Evolutionary conservation across 53 echinoderm and acorn worm species (phyloP), one percentile per base, ranked within the genome.

Genomic region (Pentamera pediparva): DNA sequence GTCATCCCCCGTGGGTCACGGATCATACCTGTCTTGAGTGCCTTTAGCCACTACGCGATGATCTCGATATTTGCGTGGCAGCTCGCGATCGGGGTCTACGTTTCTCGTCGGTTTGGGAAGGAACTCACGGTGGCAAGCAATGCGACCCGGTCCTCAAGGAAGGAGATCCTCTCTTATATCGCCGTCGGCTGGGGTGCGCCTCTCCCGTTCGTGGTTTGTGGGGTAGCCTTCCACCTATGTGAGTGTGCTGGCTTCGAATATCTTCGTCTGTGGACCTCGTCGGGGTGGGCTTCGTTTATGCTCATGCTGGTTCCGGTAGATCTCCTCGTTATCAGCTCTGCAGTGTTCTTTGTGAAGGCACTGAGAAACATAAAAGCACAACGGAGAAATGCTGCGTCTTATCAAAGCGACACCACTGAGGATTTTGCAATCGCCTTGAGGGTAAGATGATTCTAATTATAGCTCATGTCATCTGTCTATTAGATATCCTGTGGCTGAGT

Each of bases 21-120:
- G 11, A 20, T 12, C 28, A 57, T 27, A 20, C 28, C 28, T 29
- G 58, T 28, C 34, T 32, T 67, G 35, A 71, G 56, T 9, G 27
- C 70, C 28, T 32, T 69, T 37, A 51, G 76, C 15, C 82, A 82
- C 37, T 82, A 76, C 57, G 17, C 65, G 22, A 70, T 74, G 76
- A 12, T 82, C 26, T 53, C 82, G 37, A 59, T 74, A 0, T 76
- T 76, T 39, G 62, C 82, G 3, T 82, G 82, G 82, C 74, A 74
- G 76, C 53, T 62, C 19, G 57, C 32, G n/a, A 82, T 82, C 18
- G 51, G 76, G 1, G 52, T 56, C 47, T 65, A 82, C 27, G 60
- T 82, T 13, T 61, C 67, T 34, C 45, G 67, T 34, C 76, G 61
- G 19, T 82, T 82, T 61, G 40, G 50, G 12, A 33, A 39, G 40